Conservation (phyloP, 2,113 vertebrate genomes). For the Stomatorhinus ivindoensis region DNA sequence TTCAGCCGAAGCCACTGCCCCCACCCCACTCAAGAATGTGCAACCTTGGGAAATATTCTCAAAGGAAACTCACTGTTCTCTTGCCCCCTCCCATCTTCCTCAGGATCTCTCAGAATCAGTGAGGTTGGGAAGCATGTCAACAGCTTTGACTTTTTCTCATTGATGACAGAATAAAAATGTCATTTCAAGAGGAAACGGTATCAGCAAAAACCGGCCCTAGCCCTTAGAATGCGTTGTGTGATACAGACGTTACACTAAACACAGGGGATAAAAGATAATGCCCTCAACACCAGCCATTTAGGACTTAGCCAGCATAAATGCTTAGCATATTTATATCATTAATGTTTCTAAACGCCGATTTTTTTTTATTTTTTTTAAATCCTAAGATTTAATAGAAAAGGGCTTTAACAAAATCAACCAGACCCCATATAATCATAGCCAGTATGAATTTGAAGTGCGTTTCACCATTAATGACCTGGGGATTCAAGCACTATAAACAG, state of each 20-base stretch:
- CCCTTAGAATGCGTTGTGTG: not conserved
- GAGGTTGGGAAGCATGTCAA: not conserved
- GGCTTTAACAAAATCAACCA: not conserved
- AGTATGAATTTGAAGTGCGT: not conserved
- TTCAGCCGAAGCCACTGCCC: not conserved
- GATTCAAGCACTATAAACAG: not conserved
- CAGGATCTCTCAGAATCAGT: not conserved
- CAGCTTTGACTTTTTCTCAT: not conserved
- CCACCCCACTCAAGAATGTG: not conserved
- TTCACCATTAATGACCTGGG: not conserved
- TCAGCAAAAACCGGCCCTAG: not conserved
- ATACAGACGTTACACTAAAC: not conserved
- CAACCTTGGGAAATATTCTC: slow-evolving; percentile 2
- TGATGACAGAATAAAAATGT: slow-evolving; percentile 2
- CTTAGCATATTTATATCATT: not conserved
- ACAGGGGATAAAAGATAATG: not conserved
- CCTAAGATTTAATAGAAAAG: not conserved
- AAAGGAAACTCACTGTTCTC: not conserved
- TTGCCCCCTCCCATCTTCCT: not conserved
- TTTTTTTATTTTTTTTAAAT: not conserved
- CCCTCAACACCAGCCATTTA: not conserved
- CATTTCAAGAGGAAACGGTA: not conserved
- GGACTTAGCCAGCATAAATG: not conserved
- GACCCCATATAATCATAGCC: not conserved
- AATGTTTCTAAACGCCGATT: not conserved